Base-by-base conservation (phyloP, 2,888 invertebrate genomes). In the Nephrotoma appendiculata region DNA sequence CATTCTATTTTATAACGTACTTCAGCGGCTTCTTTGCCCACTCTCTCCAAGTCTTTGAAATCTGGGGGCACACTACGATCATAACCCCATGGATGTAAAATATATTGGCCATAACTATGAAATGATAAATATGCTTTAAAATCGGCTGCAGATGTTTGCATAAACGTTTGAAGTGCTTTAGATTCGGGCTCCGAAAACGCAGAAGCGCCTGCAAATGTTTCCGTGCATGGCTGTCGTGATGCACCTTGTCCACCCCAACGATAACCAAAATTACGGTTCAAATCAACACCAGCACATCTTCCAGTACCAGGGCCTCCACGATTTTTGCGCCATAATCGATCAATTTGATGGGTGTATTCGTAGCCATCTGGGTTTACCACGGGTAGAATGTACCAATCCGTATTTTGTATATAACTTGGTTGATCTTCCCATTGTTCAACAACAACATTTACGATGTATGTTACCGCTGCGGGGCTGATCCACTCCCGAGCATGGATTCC, bases 401-500 rank as follows among this genome's bases (percentile, higher is more conserved):
- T 94, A 89, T 95, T 95, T 89, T 95, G 95, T 89, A 98, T 94
- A 44, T 93, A 93, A 0, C 93, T 92, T 0, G 96, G 93, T 88
- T 93, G 93, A 4, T 92, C 92, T 85, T 95, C 94, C 90, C 94
- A 95, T 88, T 94, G 95, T 88, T 95, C 94, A 2, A 94, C 94
- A 86, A 97, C 91, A 87, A 94, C 93, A 89, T 96, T 94, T 19
- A 96, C 94, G 57, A 96, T 92, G 90, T 94, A 97, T 0, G 96
- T 95, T 2, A 96, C 96, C 0, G 95, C 93, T 0, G 97, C 96
- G 0, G 96, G 95, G 83, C 95, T 95, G 89, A 97, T 96, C 97
- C 97, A 98, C 92, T 98, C 98, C 41, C 98, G 93, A 0, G 97
- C 96, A 89, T 98, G 97, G 88, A 97, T 97, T 31, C 96, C 95